Base-by-base conservation (phyloP, 92 coral and sea anemone genomes). In the Umimayanthus kanabou region DNA sequence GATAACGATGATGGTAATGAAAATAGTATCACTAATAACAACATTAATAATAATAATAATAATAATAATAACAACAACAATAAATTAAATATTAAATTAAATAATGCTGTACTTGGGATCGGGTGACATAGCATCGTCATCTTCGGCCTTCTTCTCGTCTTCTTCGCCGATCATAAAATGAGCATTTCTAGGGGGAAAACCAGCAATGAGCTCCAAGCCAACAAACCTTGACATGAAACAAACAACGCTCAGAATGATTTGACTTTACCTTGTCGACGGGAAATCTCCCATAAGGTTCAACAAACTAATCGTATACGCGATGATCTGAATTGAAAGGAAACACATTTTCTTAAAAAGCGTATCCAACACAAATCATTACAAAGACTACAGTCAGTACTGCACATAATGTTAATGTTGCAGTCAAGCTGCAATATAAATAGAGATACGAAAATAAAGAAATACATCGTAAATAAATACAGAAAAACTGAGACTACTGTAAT, bases 111-210 rank as follows among this genome's bases (percentile, higher is more conserved):
- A 97, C 99, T 91, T 92, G 9, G 95, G 97, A 89, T 97, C 97
- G 11, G 96, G 90, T 22, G 85, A n/a, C 9, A 91, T 67, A 57
- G 87, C 88, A 49, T 97, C 99, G 50, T 96, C 97, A 61, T 95
- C 98, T 26, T 97, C 99, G 8, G 74, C 90, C 74, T 97, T 95
- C 85, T 90, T 92, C 66, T 97, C 98, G 79, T 92, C 95, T 85
- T 97, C 99, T 89, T 95, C 96, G 7, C 99, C 99, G 76, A 97
- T 88, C 88, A 97, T 89, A 74, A 97, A 97, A 86, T 97, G 98
- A 49, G 99, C 93, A 81, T 97, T 94, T 74, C 99, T 96, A 58
- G 37, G 42, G 42, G 76, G 45, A 33, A 58, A 33, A 3, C 7
- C n/a, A 5, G 8, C 53, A 72, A 28, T 5, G 42, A 72, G 9